Evolutionary conservation across 2,888 invertebrate genomes (phyloP), one percentile per base, ranked within the genome.

Genomic region (Mystacides longicornis): DNA sequence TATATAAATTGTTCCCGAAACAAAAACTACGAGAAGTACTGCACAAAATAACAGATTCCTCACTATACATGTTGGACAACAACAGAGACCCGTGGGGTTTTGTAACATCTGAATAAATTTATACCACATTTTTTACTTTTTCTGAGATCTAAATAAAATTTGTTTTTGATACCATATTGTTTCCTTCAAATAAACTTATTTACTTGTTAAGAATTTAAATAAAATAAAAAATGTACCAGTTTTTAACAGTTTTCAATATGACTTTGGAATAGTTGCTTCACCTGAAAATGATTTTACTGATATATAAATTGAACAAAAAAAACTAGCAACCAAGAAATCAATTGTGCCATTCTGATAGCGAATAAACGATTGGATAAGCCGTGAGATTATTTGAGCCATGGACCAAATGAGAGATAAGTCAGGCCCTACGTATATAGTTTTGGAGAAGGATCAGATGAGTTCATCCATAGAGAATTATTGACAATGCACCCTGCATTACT

Each of bases 11-110:
- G 4, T 89, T 86, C 64, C 80, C 85, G 1, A 87, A 87, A 66
- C 86, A 84, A 60, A 87, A 89, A 67, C 70, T 93, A 48, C 79
- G 82, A 54, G 88, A 92, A 68, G 71, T 93, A 23, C 74, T 93
- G 57, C 80, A 81, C 22, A 87, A 88, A 68, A 77, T 93, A 37
- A 82, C 86, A 49, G 90, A 92, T 66, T 87, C 91, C 1, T 89
- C 89, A 7, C 71, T 92, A 16, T 70, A 81, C 9, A 70, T 92
- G 56, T 73, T 94, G 64, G 86, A 92, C 66, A 80, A 82, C 59
- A 87, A 85, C 64, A 79, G 81, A 65, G 93, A 93, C 78, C 87
- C 93, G 51, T 89, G 91, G 81, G 93, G 93, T 46, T 85, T 82
- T 72, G 77, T 81, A 27, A 60, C 65, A n/a, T 63, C 65, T 51